Percentiles rank a stretch among this genome's conserved stretches.
Conservation (phyloP, 1,140 invertebrate species). For the Cotesia typhae region DNA sequence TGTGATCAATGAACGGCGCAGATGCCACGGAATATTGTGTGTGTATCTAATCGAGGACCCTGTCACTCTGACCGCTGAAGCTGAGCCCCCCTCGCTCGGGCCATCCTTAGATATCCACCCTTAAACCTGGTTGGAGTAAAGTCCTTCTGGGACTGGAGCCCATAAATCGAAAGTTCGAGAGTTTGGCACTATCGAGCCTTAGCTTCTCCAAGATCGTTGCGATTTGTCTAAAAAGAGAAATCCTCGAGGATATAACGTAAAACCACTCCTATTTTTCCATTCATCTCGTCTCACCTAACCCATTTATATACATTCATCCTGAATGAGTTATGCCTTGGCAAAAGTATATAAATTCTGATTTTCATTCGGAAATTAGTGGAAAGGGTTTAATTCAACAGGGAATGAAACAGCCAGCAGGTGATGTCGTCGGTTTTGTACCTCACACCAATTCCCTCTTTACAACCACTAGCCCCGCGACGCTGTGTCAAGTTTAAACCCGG, state of each 20-base stretch:
- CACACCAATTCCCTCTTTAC: constrained; percentile 13
- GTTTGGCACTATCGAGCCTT: constrained; percentile 22
- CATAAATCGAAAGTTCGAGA: constrained; percentile 44
- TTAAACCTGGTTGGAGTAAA: constrained; percentile 18
- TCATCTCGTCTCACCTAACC: background rate
- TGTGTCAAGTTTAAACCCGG: constrained; percentile 66
- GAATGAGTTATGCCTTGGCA: background rate
- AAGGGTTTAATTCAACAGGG: background rate
- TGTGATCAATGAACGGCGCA: constrained; percentile 45
- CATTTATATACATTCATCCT: too few species aligned
- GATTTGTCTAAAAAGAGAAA: constrained; percentile 30
- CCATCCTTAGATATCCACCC: constrained; percentile 9
- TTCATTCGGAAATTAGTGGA: constrained; percentile 2
- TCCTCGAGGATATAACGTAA: constrained; percentile 16
- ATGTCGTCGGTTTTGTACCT: constrained; percentile 35
- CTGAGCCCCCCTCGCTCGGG: constrained; percentile 28
- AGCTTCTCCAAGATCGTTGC: constrained; percentile 25
- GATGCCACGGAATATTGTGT: constrained; percentile 45
- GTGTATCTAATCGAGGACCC: constrained; percentile 45
- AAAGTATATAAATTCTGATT: constrained; percentile 5
- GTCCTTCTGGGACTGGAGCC: constrained; percentile 39
- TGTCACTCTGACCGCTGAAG: constrained; percentile 44
- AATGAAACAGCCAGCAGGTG: constrained; percentile 35
- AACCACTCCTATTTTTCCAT: constrained; percentile 16
- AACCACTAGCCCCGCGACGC: constrained; percentile 47